Percentiles rank a stretch among this genome's conserved stretches.
Conservation (phyloP, 2,888 invertebrate genomes). For the Cheilosia scutellata region DNA sequence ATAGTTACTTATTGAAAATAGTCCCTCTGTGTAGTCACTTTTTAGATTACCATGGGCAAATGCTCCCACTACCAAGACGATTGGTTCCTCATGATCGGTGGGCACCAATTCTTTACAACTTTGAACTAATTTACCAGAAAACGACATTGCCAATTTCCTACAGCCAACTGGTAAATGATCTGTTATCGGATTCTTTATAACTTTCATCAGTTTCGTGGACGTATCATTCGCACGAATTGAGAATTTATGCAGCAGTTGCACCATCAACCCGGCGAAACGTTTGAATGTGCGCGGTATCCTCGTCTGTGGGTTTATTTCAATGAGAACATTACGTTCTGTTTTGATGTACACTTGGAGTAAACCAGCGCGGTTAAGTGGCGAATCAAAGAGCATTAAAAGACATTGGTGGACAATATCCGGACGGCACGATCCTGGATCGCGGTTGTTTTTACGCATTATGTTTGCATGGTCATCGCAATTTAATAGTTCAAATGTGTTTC, state of each 20-base stretch:
- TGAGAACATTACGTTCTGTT: slow-evolving; percentile 95
- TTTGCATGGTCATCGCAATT: slow-evolving; percentile 97
- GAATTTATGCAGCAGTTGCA: slow-evolving; percentile 97
- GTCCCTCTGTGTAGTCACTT: slow-evolving; percentile 95
- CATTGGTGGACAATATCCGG: slow-evolving; percentile 99
- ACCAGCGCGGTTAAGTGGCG: slow-evolving; percentile 97
- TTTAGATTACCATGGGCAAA: slow-evolving; percentile 98
- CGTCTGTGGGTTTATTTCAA: slow-evolving; percentile 98
- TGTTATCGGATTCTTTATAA: slow-evolving; percentile 98
- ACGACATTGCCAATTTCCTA: slow-evolving; percentile 95
- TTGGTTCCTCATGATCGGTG: slow-evolving; percentile 90
- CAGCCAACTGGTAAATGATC: slow-evolving; percentile 98
- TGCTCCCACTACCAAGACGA: slow-evolving; percentile 96
- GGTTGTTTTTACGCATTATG: slow-evolving; percentile 93
- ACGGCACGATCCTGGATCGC: slow-evolving; percentile 94
- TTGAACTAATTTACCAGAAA: slow-evolving; percentile 89
- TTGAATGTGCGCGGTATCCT: slow-evolving; percentile 98
- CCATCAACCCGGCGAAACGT: slow-evolving; percentile 98
- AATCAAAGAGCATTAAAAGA: slow-evolving; percentile 98
- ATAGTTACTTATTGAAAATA: slow-evolving; percentile 96
- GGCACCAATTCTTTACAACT: slow-evolving; percentile 92
- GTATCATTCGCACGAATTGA: slow-evolving; percentile 95
- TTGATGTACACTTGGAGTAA: slow-evolving; percentile 97
- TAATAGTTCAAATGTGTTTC: slow-evolving; percentile 94
- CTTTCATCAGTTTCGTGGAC: slow-evolving; percentile 95